Evolutionary conservation across 2,888 invertebrate genomes (phyloP).

Genomic region (Phytoseiulus persimilis): DNA sequence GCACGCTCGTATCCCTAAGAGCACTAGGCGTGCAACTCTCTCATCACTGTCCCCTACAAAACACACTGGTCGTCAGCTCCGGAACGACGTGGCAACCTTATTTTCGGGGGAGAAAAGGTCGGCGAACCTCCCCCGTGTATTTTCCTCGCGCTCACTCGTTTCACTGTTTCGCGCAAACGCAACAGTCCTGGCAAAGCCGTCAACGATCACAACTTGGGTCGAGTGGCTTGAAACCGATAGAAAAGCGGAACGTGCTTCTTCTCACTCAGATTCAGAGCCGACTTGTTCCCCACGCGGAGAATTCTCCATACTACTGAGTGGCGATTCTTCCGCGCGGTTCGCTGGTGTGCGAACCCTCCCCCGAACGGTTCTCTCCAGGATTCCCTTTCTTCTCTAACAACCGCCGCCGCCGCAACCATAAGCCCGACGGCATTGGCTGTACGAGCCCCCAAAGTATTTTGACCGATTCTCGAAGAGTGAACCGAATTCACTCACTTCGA

Average conservation of each 20-base stretch:
- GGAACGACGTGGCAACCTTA: background rate
- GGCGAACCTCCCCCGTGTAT: background rate
- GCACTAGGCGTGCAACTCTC: background rate
- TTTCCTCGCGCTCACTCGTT: background rate
- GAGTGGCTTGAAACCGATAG: background rate
- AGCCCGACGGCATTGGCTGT: background rate
- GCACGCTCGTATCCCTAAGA: background rate
- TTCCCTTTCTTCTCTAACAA: constrained; percentile 5
- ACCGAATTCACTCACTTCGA: background rate
- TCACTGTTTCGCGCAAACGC: background rate
- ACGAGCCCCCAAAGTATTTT: background rate
- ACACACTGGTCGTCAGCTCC: background rate
- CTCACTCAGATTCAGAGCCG: background rate
- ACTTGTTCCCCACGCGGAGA: background rate
- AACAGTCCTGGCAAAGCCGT: background rate
- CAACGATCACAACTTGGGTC: background rate
- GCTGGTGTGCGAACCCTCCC: background rate
- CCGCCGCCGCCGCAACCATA: background rate
- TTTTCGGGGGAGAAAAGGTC: background rate
- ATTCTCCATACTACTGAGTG: background rate
- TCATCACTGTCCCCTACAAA: background rate
- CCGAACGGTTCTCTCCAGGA: background rate
- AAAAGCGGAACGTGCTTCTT: background rate
- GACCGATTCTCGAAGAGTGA: background rate
- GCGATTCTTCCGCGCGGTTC: background rate